Base-by-base conservation (phyloP, 2,797 vertebrate genomes). In the Poeciliopsis gracilis region DNA sequence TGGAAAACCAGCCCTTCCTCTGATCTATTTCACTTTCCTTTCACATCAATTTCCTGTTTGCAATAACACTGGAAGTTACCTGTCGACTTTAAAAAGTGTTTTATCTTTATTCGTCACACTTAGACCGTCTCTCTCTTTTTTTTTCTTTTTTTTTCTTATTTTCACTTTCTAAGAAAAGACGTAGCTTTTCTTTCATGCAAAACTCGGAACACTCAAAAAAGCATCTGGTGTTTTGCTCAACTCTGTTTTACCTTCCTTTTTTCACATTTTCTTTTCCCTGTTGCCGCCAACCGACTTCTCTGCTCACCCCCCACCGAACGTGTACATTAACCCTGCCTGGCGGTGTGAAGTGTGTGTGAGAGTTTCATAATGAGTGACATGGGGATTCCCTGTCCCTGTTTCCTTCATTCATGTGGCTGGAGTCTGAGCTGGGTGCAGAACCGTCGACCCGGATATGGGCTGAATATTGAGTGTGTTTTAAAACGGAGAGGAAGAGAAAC, bases 351-450 rank as follows among this genome's bases (percentile, higher is more conserved):
- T 57, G 53, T 70, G 66, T 51, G 69, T 49, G 79, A 84, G 79
- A 84, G 80, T 94, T 91, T 94, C 89, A 87, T 80, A 78, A 88
- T 91, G 87, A 94, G 77, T 90, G 79, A 43, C 63, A 6, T 90
- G 90, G 93, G 91, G 91, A 90, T 95, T 95, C 94, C 94, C 94
- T 90, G 83, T 87, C 86, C 84, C 90, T 89, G 82, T 88, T 86
- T 78, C 78, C 82, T 90, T 86, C 94, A 95, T 95, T 95, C 93
- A 95, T 95, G 94, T 94, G 93, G 93, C 92, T 84, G 85, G 66
- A 90, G 78, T 84, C 47, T 75, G 71, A 82, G 67, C 82, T 28
- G 78, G 78, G 78, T 82, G 77, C 73, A 84, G 81, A 84, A 73
- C 83, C 78, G 77, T 75, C 75, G 82, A 76, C 80, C 86, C 86